Evolutionary conservation across 2,113 vertebrate species (phyloP).

Genomic region (Desmodus rotundus): DNA sequence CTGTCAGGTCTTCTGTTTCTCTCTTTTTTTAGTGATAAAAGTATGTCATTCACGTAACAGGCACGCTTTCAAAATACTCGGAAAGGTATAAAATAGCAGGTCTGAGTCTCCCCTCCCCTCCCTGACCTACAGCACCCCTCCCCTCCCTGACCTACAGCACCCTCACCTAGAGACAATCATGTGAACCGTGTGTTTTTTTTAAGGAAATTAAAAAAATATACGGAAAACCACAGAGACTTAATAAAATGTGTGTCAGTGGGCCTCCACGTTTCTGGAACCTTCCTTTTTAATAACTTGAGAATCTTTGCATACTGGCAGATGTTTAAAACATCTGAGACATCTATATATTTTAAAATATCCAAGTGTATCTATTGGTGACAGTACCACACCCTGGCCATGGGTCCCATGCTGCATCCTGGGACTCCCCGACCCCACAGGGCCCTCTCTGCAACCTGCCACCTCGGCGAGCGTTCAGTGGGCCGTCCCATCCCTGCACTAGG

Average conservation of each 20-base stretch:
- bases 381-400: not conserved
- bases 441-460: not conserved
- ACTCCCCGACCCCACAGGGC: not conserved
- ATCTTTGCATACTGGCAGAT: not conserved
- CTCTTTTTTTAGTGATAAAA: not conserved
- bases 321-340: not conserved
- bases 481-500: not conserved
- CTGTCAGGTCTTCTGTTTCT: not conserved
- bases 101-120: not conserved
- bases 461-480: not conserved
- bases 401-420: not conserved
- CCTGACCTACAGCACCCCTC: not conserved
- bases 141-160: not conserved
- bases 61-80: not conserved
- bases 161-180: not conserved
- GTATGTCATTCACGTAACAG: not conserved
- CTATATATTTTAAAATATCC: not conserved
- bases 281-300: not conserved
- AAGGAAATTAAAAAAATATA: not conserved
- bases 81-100: not conserved
- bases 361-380: not conserved
- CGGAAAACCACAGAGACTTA: not conserved
- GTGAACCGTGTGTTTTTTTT: not conserved
- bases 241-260: not conserved
- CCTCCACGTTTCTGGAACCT: not conserved